Conservation (phyloP, 2,888 invertebrate genomes). For the Bugulina stolonifera region DNA sequence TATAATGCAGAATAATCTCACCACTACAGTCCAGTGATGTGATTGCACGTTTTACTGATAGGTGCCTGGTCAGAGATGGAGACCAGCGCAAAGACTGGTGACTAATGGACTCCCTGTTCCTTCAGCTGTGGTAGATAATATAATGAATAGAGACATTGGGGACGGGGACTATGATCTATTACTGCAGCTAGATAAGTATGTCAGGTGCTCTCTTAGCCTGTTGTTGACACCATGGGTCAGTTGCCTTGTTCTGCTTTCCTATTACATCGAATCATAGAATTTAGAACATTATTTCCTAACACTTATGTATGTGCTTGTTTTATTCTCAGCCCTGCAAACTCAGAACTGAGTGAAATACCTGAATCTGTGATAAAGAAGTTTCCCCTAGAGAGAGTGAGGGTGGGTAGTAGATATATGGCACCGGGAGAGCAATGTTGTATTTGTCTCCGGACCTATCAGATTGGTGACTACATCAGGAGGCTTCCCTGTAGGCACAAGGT, state of each 20-base stretch:
- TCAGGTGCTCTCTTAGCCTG: no score
- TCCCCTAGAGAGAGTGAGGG: conserved; percentile 43
- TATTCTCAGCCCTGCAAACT: not conserved
- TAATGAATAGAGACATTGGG: conserved; percentile 45
- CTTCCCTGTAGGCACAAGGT: conserved; percentile 51
- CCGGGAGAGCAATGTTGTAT: conserved; percentile 51
- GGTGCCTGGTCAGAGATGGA: conserved; percentile 49
- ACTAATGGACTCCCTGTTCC: conserved; percentile 42
- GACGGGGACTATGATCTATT: conserved; percentile 51
- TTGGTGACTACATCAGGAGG: conserved; percentile 42
- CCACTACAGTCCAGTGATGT: not conserved
- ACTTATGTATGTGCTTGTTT: not conserved
- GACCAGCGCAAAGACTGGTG: conserved; percentile 38
- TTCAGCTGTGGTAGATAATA: conserved; percentile 42
- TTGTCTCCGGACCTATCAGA: conserved; percentile 45
- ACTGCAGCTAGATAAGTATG: conserved; percentile 50
- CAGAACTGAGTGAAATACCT: conserved; percentile 35
- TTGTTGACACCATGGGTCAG: no score
- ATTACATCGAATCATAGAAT: no score
- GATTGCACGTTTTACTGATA: conserved; percentile 30
- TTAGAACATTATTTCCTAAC: no score
- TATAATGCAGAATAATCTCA: not conserved
- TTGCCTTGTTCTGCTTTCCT: no score
- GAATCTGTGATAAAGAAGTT: conserved; percentile 43
- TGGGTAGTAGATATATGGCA: conserved; percentile 39